Conservation (phyloP, 2,113 vertebrate species). For the Corythoichthys intestinalis region DNA sequence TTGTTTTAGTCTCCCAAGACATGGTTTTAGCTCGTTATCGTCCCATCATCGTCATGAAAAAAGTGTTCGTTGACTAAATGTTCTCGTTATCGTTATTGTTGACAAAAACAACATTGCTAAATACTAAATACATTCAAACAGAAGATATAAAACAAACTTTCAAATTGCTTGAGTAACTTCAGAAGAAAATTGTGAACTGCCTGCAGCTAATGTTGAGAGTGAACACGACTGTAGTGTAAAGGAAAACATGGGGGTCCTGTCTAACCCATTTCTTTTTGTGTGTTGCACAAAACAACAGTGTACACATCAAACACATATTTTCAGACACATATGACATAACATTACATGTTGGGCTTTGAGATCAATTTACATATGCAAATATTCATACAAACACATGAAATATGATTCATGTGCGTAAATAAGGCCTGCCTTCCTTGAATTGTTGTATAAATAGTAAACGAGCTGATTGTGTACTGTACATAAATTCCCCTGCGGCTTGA, state of each 20-base stretch:
- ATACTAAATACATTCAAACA: not conserved
- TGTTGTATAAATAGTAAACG: slow-evolving; percentile 62
- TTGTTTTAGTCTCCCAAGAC: too few species aligned
- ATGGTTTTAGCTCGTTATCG: too few species aligned
- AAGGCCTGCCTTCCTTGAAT: slow-evolving; percentile 40
- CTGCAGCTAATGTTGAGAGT: slow-evolving; percentile 37
- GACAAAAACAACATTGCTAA: too few species aligned
- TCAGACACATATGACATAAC: slow-evolving; percentile 11
- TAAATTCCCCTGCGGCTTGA: slow-evolving; percentile 42
- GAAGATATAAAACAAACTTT: not conserved
- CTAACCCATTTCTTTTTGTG: slow-evolving; percentile 9
- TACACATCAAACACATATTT: slow-evolving; percentile 5
- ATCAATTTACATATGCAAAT: not conserved
- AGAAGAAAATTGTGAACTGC: not conserved
- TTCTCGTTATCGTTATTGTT: too few species aligned
- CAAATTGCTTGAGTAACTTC: not conserved
- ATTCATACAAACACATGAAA: not conserved
- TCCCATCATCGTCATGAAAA: too few species aligned
- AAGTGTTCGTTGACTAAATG: too few species aligned
- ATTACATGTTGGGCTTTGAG: not conserved
- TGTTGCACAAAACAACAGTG: slow-evolving; percentile 24
- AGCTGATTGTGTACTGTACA: slow-evolving; percentile 53
- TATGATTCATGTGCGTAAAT: slow-evolving; percentile 45
- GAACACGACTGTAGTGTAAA: slow-evolving; percentile 42
- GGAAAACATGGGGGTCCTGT: slow-evolving; percentile 39